Evolutionary conservation across 2,888 invertebrate genomes (phyloP), one percentile per base, ranked within the genome.

Genomic region (Mechanitis mazaeus): DNA sequence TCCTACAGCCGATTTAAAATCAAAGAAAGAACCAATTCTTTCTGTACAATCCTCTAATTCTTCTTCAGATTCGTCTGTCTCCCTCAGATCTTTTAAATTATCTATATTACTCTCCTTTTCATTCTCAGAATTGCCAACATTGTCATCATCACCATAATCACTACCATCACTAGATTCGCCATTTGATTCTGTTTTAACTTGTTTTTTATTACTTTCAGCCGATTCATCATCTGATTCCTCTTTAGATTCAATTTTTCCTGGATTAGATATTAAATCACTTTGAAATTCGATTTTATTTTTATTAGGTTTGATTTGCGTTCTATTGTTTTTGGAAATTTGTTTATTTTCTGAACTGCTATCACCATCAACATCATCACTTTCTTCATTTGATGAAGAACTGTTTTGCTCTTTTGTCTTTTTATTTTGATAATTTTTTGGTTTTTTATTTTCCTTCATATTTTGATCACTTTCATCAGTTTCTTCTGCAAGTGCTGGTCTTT

Each of bases 31-130:
- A 28, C 70, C 74, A 47, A 87, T 81, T 62, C 75, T 79, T 28
- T 76, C 74, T 11, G 67, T 71, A 63, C 76, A 74, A 55, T 70
- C 77, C 58, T 74, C 78, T 28, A 67, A 71, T 11, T 71, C 67
- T 54, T 76, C 77, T 64, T 76, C 73, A 64, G 78, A 76, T 58
- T 87, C 78, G 64, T 90, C 90, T 38, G 91, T 87, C 42, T 85
- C 87, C 67, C 84, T 90, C n/a, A 91, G 77, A 75, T 92, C 92
- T 12, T 88, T 84, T 11, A 90, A 78, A 75, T 84, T 73, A 64
- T 80, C 76, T 35, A 45, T 11, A 54, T 55, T 33, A 3, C 45
- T 54, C 3, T 64, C 38, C 9, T n/a, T 35, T 45, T 61, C 46
- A 33, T 68, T 60, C 46, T 66, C 66, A 38, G 54, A 61, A 60